Conservation (phyloP, 2,113 vertebrate species). For the Callospermophilus lateralis region DNA sequence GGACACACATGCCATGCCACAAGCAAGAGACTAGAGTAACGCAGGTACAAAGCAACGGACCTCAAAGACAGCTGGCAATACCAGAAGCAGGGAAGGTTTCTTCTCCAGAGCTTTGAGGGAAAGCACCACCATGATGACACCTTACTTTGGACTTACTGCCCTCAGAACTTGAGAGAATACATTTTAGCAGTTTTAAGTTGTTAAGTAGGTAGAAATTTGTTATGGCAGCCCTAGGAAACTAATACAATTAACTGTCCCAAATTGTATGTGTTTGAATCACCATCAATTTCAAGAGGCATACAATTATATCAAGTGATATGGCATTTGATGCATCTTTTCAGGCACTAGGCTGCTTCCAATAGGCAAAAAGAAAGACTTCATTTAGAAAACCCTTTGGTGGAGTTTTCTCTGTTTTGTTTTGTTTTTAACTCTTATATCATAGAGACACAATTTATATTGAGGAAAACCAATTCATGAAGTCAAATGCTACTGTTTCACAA, state of each 20-base stretch:
- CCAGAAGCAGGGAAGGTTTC: background rate
- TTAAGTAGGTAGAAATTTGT: background rate
- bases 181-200: background rate
- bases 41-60: background rate
- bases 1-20: fast-evolving
- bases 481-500: slow-evolving; percentile 19
- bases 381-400: background rate
- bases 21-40: background rate
- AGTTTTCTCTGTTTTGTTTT: background rate
- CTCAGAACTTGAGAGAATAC: background rate
- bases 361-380: background rate
- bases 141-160: background rate
- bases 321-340: background rate
- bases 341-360: background rate
- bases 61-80: background rate
- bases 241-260: background rate
- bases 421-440: background rate
- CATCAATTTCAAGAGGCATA: background rate
- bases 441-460: background rate
- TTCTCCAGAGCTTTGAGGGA: background rate
- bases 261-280: background rate
- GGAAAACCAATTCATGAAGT: background rate
- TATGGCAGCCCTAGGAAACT: background rate
- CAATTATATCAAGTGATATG: background rate
- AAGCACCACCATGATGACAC: background rate